A percentile compares a stretch with the other conserved stretches of the same genome.
These are phyloP conservation scores for Caerostris extrusa DNA, from an alignment of 1,140 invertebrate genomes.

Conservation along the genomic window DNA sequence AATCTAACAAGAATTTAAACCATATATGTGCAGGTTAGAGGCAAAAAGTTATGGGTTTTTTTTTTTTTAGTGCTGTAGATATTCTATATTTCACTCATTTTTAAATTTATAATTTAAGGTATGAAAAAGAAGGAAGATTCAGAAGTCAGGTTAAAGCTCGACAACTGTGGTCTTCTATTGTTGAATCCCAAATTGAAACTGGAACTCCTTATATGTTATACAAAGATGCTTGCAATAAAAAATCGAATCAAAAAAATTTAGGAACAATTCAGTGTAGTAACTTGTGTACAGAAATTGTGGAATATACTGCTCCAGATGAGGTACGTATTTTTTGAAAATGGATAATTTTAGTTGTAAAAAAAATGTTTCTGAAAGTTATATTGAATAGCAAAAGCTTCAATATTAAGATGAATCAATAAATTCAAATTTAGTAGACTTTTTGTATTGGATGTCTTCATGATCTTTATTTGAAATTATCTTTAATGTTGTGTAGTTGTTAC, in stretches of 20 bases:
- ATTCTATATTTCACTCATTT: neutral
- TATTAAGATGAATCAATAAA: too few species aligned
- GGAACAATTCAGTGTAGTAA: conserved; percentile 99
- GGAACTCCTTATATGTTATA: conserved; percentile 99
- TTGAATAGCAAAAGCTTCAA: too few species aligned
- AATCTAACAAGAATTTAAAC: too few species aligned
- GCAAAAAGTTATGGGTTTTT: too few species aligned
- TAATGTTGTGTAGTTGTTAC: neutral
- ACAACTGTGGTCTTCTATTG: conserved; percentile 95
- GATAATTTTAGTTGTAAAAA: neutral
- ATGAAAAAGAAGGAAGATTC: conserved; percentile 91
- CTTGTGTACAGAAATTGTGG: conserved; percentile 95
- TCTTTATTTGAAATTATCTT: too few species aligned
- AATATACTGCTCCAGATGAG: conserved; percentile 89
- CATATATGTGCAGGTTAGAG: too few species aligned
- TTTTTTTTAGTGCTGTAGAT: neutral
- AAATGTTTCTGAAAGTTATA: too few species aligned
- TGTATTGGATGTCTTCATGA: too few species aligned
- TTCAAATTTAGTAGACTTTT: too few species aligned
- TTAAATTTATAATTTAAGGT: conserved; percentile 83
- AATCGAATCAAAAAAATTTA: conserved; percentile 99
- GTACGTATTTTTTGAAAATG: conserved; percentile 78
- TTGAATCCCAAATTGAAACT: conserved; percentile 98
- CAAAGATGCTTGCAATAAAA: conserved; percentile 98
- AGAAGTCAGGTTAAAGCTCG: conserved; percentile 92